phyloP scores from a whole-genome alignment of 2,797 vertebrate species.

The Coendou prehensilis region DNA sequence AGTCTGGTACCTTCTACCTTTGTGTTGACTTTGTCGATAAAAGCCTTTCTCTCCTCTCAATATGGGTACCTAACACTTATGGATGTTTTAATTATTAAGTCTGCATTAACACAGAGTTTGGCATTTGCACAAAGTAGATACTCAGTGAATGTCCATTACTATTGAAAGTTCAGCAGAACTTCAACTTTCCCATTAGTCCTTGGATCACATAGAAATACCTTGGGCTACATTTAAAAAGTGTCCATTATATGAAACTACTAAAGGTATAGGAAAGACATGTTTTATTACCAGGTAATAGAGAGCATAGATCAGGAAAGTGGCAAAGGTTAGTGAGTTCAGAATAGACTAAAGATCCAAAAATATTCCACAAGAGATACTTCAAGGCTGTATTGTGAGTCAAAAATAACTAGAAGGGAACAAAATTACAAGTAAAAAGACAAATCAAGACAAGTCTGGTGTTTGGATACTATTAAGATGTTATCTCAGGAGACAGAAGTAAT shows the following conservation, averaged over 20 bases:
- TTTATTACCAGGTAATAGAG: not conserved
- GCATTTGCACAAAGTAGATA: not conserved
- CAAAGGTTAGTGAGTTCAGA: slow-evolving; percentile 1
- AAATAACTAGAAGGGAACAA: slow-evolving; percentile 48
- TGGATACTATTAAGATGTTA: not conserved
- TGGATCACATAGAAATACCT: slow-evolving; percentile 24
- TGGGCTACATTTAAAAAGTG: not conserved
- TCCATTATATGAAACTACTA: slow-evolving; percentile 22
- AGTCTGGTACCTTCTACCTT: not conserved
- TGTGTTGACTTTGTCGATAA: not conserved
- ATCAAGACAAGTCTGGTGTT: not conserved
- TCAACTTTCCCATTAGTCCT: not conserved
- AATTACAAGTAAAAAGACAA: not conserved
- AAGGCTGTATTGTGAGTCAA: not conserved
- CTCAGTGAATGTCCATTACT: not conserved
- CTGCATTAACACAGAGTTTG: not conserved
- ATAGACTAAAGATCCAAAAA: not conserved
- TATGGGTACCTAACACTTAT: not conserved
- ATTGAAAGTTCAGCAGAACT: slow-evolving; percentile 21
- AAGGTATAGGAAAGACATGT: not conserved
- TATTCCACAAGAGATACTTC: slow-evolving; percentile 5
- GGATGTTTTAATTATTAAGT: not conserved
- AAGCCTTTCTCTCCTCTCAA: not conserved
- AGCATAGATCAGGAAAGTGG: not conserved
- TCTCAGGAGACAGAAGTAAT: not conserved